These are phyloP conservation scores for Gambusia holbrooki DNA, from an alignment of 2,113 vertebrate species.

Conservation along the genomic window DNA sequence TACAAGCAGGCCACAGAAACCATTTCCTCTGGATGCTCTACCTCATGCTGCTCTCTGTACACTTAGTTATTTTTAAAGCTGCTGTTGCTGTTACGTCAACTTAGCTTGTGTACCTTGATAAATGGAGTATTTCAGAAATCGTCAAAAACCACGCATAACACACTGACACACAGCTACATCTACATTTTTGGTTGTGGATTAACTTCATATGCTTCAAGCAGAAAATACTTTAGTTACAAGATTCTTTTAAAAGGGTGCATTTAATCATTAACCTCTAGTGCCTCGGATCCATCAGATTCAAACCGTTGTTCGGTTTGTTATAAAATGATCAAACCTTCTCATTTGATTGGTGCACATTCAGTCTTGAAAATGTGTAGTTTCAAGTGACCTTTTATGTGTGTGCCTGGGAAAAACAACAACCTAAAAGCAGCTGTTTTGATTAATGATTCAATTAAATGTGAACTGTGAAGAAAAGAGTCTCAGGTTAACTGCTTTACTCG, in stretches of 20 bases:
- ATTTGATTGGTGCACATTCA: constrained; percentile 5
- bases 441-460: constrained; percentile 27
- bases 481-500: constrained; percentile 50
- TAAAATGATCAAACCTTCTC: background rate
- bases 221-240: background rate
- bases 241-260: background rate
- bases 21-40: constrained; percentile 40
- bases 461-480: constrained; percentile 63
- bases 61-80: constrained; percentile 44
- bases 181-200: background rate
- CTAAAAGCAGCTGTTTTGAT: constrained; percentile 27
- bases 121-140: background rate
- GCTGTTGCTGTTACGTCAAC: constrained; percentile 37
- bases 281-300: constrained; percentile 30
- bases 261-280: constrained; percentile 9
- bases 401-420: background rate
- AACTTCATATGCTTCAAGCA: constrained; percentile 19
- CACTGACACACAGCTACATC: background rate
- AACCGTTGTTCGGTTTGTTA: constrained; percentile 9
- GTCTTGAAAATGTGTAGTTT: constrained; percentile 26
- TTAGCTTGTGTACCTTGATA: constrained; percentile 3
- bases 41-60: constrained; percentile 53
- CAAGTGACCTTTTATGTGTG: constrained; percentile 15
- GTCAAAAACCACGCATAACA: background rate
- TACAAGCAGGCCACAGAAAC: constrained; percentile 32